Conservation (phyloP, 1,140 invertebrate genomes). For the Arctopsyche grandis region DNA sequence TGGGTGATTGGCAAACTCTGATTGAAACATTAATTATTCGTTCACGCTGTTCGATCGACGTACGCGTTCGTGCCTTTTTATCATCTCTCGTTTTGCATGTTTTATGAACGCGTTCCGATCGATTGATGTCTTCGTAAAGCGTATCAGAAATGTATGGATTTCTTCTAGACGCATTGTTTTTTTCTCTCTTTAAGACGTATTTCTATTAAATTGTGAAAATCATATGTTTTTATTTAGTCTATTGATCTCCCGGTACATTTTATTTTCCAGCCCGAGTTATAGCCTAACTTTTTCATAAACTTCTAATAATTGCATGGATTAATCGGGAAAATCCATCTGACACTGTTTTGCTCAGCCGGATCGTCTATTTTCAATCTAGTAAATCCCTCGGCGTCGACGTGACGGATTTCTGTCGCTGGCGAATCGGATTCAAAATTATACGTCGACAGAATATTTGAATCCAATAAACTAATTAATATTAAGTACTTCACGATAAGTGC, state of each 20-base stretch:
- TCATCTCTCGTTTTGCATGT: constrained; percentile 11
- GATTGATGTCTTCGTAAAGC: not conserved
- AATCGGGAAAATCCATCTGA: not conserved
- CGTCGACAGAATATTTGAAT: too few relatives aligned
- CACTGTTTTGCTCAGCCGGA: not conserved
- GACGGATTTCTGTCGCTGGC: constrained; percentile 7
- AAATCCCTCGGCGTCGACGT: constrained; percentile 9
- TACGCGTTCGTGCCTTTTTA: not conserved
- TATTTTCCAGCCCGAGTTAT: not conserved
- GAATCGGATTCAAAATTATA: not conserved
- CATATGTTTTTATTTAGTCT: too few relatives aligned
- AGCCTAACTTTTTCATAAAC: not conserved
- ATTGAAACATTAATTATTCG: constrained; percentile 35
- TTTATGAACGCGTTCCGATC: not conserved
- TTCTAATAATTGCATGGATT: not conserved
- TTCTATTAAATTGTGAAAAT: too few relatives aligned
- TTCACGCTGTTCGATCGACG: not conserved
- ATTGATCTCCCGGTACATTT: not conserved
- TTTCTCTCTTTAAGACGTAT: too few relatives aligned
- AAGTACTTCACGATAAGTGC: too few relatives aligned
- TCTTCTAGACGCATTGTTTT: too few relatives aligned
- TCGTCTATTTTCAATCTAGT: not conserved
- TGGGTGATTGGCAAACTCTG: not conserved
- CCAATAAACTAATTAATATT: too few relatives aligned
- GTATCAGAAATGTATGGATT: too few relatives aligned